phyloP scores from a whole-genome alignment of 1,140 invertebrate genomes.

The Tachypleus tridentatus region DNA sequence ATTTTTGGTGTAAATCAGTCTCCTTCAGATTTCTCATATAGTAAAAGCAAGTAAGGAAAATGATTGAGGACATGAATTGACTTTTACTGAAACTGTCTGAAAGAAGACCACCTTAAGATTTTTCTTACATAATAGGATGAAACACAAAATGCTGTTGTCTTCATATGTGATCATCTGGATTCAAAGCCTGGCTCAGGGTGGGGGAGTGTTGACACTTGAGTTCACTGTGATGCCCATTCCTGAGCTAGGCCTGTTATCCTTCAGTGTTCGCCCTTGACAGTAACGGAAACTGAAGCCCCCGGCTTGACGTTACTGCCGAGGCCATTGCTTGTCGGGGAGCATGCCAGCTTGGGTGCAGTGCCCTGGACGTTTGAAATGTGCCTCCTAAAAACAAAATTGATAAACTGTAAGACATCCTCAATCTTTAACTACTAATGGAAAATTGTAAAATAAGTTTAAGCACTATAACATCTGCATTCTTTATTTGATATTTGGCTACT shows the following conservation, averaged over 20 bases:
- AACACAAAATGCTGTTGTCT: no score
- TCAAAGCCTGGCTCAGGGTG: no score
- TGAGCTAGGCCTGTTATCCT: neutral
- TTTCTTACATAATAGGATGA: no score
- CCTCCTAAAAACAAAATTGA: slow-evolving; percentile 15
- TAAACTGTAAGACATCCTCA: neutral
- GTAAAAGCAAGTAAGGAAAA: no score
- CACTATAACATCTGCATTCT: neutral
- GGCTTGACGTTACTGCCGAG: slow-evolving; percentile 23
- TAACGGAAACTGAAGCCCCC: slow-evolving; percentile 20
- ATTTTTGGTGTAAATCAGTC: no score
- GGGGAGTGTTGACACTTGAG: no score
- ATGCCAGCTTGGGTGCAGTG: slow-evolving; percentile 23
- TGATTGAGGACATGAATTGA: no score
- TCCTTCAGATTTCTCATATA: no score
- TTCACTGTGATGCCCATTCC: no score
- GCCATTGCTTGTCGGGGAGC: slow-evolving; percentile 18
- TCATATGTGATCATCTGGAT: no score
- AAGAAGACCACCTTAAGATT: no score
- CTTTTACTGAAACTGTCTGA: no score
- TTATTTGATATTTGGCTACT: neutral
- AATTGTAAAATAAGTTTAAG: neutral
- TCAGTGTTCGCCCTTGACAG: slow-evolving; percentile 22
- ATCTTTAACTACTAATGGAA: neutral
- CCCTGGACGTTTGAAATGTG: slow-evolving; percentile 17